Percentiles rank a stretch among this genome's conserved stretches.
phyloP scores from a whole-genome alignment of 2,888 invertebrate species.

The Cheilosia variabilis region DNA sequence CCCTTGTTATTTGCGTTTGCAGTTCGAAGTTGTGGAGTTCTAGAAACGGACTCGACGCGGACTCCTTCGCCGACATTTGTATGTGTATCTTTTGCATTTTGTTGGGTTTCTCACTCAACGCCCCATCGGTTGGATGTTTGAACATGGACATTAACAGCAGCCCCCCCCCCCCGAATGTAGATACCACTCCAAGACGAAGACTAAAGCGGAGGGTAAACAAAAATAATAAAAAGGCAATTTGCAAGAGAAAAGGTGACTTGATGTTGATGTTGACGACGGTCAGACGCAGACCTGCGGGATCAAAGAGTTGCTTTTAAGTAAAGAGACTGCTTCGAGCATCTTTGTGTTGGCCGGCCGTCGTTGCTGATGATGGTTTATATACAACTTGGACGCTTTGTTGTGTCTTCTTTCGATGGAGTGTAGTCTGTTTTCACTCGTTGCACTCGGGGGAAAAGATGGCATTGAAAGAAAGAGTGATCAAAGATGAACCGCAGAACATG shows the following conservation, averaged over 20 bases:
- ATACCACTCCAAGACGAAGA: background rate
- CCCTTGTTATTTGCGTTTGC: conserved; percentile 41
- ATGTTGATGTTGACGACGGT: conserved; percentile 52
- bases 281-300: conserved; percentile 41
- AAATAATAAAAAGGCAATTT: conserved; percentile 42
- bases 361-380: conserved; percentile 17
- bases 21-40: conserved; percentile 69
- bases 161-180: background rate
- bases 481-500: conserved; percentile 5
- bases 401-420: conserved; percentile 6
- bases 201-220: conserved; percentile 59
- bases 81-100: conserved; percentile 68
- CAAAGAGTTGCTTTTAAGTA: conserved; percentile 63
- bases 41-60: conserved; percentile 10
- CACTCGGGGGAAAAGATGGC: background rate
- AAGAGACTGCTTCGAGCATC: conserved; percentile 69
- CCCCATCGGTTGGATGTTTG: conserved; percentile 71
- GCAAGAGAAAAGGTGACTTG: conserved; percentile 63
- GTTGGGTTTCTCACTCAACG: conserved; percentile 66
- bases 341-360: conserved; percentile 28
- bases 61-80: conserved; percentile 49
- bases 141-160: conserved; percentile 48
- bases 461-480: background rate
- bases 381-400: conserved; percentile 31
- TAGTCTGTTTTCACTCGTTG: background rate